Base-by-base conservation (phyloP, 2,888 invertebrate species). In the Polyploca ridens region DNA sequence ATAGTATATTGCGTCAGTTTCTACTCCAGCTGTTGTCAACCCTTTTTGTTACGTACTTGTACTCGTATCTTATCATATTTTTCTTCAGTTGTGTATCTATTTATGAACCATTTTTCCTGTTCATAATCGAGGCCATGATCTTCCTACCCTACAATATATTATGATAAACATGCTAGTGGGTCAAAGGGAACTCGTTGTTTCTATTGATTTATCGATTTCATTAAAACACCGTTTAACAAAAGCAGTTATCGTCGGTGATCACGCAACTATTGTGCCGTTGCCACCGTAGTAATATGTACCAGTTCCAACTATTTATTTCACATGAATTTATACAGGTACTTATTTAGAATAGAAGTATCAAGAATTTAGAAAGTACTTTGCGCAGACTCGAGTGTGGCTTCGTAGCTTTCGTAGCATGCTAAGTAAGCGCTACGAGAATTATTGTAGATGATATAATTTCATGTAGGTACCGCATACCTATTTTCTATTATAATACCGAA, bases 131-230 rank as follows among this genome's bases (percentile, higher is more conserved):
- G 16, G 14, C 19, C 10, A n/a, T 27, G 46, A 13, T 44, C 44
- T n/a, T n/a, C 35, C 6, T 44, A 27, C 27, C 19, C 5, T 62
- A 27, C 65, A 54, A 59, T 63, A 46, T 54, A 67, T 66, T 69
- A 64, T 69, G 6, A 16, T 49, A 54, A 54, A 54, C 54, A 49
- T 54, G 54, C 54, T 54, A 54, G 61, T 41, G 5, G 41, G 41
- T 41, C 19, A 41, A 61, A 38, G 19, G 61, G 27, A 61, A 63
- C 64, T 67, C 64, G 61, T 66, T 62, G 59, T 64, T 64, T 69
- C 68, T 67, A 64, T 71, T 75, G 78, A 74, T 78, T 76, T 73
- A 76, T 71, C 66, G 66, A 63, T 68, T 70, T 66, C 64, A 68
- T 69, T 77, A 69, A 69, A 70, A 67, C 66, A 72, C 69, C 68